Percentiles rank a stretch among this genome's conserved stretches.
These are phyloP conservation scores for Syndactyla subalaris DNA, from an alignment of 2,797 vertebrate genomes.

Conservation along the genomic window DNA sequence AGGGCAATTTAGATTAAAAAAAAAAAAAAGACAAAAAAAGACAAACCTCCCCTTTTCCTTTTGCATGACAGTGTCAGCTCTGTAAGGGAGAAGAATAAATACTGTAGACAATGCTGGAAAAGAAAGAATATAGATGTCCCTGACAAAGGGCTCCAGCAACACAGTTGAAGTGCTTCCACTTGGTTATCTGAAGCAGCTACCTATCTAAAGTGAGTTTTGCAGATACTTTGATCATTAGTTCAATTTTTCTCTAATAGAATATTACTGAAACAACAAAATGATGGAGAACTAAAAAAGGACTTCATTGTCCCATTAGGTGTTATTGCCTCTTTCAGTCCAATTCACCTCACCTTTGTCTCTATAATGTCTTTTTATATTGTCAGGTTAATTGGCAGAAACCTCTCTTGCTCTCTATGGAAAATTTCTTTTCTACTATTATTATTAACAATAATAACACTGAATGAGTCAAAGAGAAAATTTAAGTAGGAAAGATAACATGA, in stretches of 20 bases:
- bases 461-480: slow-evolving; percentile 45
- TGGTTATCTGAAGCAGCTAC: neutral
- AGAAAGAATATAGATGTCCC: neutral
- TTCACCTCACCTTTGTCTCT: neutral
- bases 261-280: neutral
- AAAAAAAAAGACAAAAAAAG: neutral
- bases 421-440: neutral
- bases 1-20: neutral
- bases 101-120: neutral
- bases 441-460: slow-evolving; percentile 25
- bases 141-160: neutral
- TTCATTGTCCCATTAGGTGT: neutral
- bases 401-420: neutral
- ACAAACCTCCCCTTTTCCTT: neutral
- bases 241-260: neutral
- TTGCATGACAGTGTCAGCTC: neutral
- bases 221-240: neutral
- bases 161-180: neutral
- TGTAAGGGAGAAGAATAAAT: neutral
- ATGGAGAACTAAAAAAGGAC: neutral
- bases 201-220: neutral
- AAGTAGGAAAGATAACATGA: slow-evolving; percentile 2
- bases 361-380: neutral
- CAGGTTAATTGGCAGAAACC: neutral
- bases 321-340: neutral